phyloP scores from a whole-genome alignment of 2,113 vertebrate species.

The Urocolius indicus region DNA sequence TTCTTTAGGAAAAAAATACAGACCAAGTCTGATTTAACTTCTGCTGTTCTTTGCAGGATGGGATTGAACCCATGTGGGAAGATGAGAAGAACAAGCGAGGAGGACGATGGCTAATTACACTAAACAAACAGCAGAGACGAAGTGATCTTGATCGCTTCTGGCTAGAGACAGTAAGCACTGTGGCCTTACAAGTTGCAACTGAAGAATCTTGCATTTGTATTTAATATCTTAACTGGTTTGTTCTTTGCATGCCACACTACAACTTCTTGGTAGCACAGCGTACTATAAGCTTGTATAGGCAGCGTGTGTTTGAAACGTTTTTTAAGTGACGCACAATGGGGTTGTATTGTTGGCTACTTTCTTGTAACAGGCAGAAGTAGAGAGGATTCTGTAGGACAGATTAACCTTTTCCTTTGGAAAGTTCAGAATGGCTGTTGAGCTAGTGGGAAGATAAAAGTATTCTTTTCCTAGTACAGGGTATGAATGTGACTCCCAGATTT shows the following conservation, averaged over 20 bases:
- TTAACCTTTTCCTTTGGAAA: neutral
- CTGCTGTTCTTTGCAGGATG: conserved; percentile 82
- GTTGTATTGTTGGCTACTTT: neutral
- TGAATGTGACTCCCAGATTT: neutral
- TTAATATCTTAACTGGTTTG: neutral
- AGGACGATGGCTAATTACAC: conserved; percentile 95
- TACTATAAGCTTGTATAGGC: neutral
- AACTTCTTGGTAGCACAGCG: neutral
- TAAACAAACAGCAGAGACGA: conserved; percentile 95
- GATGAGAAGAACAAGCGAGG: conserved; percentile 93
- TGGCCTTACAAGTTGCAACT: neutral
- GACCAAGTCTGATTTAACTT: neutral
- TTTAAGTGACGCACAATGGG: neutral
- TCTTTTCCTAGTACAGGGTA: no score
- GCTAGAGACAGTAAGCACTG: conserved; percentile 92
- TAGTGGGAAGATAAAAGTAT: neutral
- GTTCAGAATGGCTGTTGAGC: neutral
- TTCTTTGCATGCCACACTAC: neutral
- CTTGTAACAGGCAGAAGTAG: neutral
- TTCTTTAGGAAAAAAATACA: neutral
- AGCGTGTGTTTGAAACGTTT: neutral
- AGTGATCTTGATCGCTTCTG: conserved; percentile 96
- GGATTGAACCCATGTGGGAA: conserved; percentile 99
- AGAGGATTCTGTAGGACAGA: neutral
- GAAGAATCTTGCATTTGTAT: neutral